Conservation (phyloP, 2,113 vertebrate species). For the Pluvianellus socialis region DNA sequence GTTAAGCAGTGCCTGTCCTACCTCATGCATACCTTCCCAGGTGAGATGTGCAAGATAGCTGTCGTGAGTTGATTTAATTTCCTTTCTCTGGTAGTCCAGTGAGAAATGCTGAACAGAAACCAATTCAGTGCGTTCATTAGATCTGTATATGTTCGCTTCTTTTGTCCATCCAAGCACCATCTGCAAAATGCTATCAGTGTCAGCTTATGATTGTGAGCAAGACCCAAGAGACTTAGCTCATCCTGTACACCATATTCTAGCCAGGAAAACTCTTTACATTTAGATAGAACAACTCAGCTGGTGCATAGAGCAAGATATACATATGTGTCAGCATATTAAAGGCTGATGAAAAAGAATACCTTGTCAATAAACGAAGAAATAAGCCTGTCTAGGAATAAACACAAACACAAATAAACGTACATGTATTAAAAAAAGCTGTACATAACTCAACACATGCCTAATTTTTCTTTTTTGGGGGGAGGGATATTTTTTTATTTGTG, state of each 20-base stretch:
- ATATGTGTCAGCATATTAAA: slow-evolving; percentile 40
- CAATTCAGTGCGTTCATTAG: slow-evolving; percentile 74
- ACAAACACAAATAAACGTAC: not conserved
- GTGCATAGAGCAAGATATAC: slow-evolving; percentile 20
- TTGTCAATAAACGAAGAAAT: slow-evolving; percentile 52
- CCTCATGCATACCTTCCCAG: slow-evolving; percentile 76
- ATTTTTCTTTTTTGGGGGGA: not conserved
- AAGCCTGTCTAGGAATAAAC: slow-evolving; percentile 31
- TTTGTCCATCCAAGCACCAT: slow-evolving; percentile 78
- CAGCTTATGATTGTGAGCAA: slow-evolving; percentile 75
- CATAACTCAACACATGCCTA: not conserved
- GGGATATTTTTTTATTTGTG: not conserved
- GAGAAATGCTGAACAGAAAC: slow-evolving; percentile 75
- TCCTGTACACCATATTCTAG: slow-evolving; percentile 69
- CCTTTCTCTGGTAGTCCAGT: slow-evolving; percentile 72
- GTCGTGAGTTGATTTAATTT: slow-evolving; percentile 88
- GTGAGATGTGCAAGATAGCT: slow-evolving; percentile 80
- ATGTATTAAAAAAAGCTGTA: not conserved
- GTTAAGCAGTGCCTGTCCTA: slow-evolving; percentile 82
- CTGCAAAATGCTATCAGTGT: slow-evolving; percentile 78
- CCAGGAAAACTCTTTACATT: slow-evolving; percentile 57
- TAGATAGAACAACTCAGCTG: slow-evolving; percentile 45
- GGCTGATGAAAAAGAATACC: slow-evolving; percentile 45
- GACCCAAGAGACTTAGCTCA: slow-evolving; percentile 59
- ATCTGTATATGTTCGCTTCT: slow-evolving; percentile 61